These are phyloP conservation scores for Lanius ludovicianus DNA, from an alignment of 2,113 vertebrate genomes.

Conservation along the genomic window DNA sequence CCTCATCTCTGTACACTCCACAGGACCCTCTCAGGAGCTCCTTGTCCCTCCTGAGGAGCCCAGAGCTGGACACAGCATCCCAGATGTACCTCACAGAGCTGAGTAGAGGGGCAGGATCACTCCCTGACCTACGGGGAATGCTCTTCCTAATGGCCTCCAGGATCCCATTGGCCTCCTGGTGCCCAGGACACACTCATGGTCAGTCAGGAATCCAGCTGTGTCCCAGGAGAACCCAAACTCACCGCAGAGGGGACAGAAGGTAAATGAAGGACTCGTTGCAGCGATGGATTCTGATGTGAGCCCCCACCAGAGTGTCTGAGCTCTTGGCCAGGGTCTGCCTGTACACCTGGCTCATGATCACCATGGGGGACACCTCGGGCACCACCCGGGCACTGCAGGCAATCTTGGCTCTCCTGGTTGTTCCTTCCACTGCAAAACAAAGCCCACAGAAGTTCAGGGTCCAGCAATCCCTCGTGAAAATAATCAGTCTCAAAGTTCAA, in stretches of 20 bases:
- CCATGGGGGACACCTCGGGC: conserved; percentile 82
- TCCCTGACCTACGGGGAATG: neutral
- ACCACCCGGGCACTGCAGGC: conserved; percentile 82
- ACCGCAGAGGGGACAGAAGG: conserved; percentile 93
- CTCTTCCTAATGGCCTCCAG: neutral
- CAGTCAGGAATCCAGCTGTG: neutral
- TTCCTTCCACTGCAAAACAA: conserved; percentile 83
- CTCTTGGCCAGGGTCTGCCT: conserved; percentile 94
- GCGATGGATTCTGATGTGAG: conserved; percentile 89
- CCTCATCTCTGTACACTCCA: neutral
- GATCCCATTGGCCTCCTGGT: neutral
- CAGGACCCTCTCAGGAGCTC: neutral
- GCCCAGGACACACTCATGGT: neutral
- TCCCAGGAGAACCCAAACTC: neutral
- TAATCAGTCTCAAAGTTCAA: neutral
- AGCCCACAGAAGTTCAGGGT: neutral
- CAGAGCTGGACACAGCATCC: neutral
- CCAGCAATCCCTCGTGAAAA: neutral
- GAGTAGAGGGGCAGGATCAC: too few relatives aligned
- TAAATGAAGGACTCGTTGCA: conserved; percentile 94
- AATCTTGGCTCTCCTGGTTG: conserved; percentile 88
- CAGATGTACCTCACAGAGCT: neutral
- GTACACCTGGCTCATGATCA: conserved; percentile 92
- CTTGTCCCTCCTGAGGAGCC: neutral
- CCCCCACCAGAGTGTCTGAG: conserved; percentile 85